Base-by-base conservation (phyloP, 2,888 invertebrate species). In the Leptinotarsa tumamoca region DNA sequence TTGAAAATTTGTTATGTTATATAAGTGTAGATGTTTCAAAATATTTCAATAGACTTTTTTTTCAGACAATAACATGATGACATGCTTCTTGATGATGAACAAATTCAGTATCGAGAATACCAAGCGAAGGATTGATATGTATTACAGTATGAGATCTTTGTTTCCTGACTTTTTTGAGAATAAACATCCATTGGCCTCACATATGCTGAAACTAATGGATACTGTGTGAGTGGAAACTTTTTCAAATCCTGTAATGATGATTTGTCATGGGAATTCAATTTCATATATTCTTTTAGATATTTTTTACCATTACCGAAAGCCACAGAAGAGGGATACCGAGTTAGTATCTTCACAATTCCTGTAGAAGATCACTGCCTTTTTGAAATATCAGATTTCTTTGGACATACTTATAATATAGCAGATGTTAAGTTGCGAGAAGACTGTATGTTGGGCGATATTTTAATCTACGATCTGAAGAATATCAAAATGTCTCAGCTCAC, bases 371-470 rank as follows among this genome's bases (percentile, higher is more conserved):
- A 80, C 2, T 78, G 79, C 33, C 84, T 84, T 13, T 89, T 89
- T 72, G 85, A 85, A 0, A 79, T 85, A 0, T 87, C 89, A 72
- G 79, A 84, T 10, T 83, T 89, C 15, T 86, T 89, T 50, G 87
- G 87, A 43, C 89, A 89, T 67, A 85, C 88, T 5, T 88, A 89
- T 66, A 89, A 90, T 86, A 87, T 90, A 82, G 86, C 85, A 1
- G 90, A 91, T 71, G 83, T 91, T 52, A 86, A 90, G 78, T 73
- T 90, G n/a, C 87, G 86, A 67, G 86, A 88, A 68, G 90, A 91
- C 78, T 89, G 89, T 74, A 85, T 88, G 74, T 76, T 89, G 0
- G 87, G 87, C 4, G 90, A 90, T 71, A 87, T 90, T 43, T 87
- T 89, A 86, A 80, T 91, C 0, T 77, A 90, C 17, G 90, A 91